These are phyloP conservation scores for Alviniconcha strummeri DNA, from an alignment of 2,888 invertebrate genomes.

Conservation along the genomic window DNA sequence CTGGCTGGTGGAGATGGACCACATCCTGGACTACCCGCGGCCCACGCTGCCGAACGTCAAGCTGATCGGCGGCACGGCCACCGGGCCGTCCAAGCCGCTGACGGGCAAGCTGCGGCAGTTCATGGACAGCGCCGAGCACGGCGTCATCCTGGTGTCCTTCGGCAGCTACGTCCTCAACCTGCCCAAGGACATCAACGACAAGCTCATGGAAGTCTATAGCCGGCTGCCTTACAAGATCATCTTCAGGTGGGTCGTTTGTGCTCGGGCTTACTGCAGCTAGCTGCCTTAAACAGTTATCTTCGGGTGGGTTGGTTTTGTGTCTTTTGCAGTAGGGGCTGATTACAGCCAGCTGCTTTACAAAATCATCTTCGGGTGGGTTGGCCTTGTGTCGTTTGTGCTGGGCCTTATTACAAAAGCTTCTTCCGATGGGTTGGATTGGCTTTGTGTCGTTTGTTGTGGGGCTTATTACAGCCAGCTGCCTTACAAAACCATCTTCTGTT, in stretches of 20 bases:
- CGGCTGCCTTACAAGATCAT: slow-evolving; percentile 40
- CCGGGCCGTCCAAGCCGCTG: slow-evolving; percentile 43
- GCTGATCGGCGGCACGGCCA: slow-evolving; percentile 48
- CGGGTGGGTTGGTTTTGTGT: not conserved
- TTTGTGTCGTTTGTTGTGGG: no score
- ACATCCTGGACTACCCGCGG: slow-evolving; percentile 46
- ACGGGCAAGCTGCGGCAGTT: slow-evolving; percentile 41
- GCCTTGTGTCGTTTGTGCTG: no score
- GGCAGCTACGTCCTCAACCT: slow-evolving; percentile 43
- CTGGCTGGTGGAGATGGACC: slow-evolving; percentile 45
- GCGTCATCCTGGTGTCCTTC: slow-evolving; percentile 50
- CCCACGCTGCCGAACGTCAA: slow-evolving; percentile 48
- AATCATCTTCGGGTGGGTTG: no score
- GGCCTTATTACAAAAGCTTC: no score
- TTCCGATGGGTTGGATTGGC: no score
- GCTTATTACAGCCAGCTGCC: slow-evolving; percentile 36
- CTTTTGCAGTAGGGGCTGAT: not conserved
- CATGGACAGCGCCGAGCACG: slow-evolving; percentile 42
- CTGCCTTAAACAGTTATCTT: not conserved
- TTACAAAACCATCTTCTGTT: slow-evolving; percentile 39
- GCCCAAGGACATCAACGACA: slow-evolving; percentile 31
- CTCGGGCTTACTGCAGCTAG: not conserved
- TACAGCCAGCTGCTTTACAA: no score
- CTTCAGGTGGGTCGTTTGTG: slow-evolving; percentile 32
- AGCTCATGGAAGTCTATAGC: slow-evolving; percentile 37